Conservation (phyloP, 2,888 invertebrate species). For the Timema cristinae region DNA sequence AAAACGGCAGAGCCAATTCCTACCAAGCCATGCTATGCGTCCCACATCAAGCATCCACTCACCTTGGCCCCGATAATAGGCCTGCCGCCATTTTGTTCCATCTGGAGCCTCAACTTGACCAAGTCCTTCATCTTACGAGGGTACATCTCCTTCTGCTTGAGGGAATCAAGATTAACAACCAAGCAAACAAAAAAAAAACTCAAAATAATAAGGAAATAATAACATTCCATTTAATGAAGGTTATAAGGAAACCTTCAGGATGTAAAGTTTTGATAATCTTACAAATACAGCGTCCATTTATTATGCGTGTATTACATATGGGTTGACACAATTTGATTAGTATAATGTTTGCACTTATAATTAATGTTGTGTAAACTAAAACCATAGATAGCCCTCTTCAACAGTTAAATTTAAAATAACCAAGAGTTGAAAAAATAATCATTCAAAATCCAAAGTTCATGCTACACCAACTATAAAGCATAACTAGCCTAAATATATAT, state of each 20-base stretch:
- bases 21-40: no score
- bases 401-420: no score
- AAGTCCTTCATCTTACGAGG: conserved; percentile 79
- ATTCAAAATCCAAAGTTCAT: no score
- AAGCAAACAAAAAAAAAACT: conserved; percentile 28
- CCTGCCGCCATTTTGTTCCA: conserved; percentile 19
- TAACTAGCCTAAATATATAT: no score
- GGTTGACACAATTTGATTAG: no score
- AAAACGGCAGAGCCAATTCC: not conserved
- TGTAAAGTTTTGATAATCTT: not conserved
- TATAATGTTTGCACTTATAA: no score
- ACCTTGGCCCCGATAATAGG: conserved; percentile 20
- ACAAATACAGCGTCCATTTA: no score
- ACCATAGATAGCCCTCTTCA: no score
- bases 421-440: no score
- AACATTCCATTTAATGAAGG: conserved; percentile 10
- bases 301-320: no score
- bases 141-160: conserved; percentile 64
- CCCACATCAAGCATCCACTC: conserved; percentile 1
- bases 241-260: not conserved
- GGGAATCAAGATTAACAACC: conserved; percentile 32
- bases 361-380: no score
- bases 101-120: conserved; percentile 43
- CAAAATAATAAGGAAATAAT: conserved; percentile 12
- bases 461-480: no score